These are phyloP conservation scores for Gasteruption jaculator DNA, from an alignment of 2,888 invertebrate species.

Conservation along the genomic window DNA sequence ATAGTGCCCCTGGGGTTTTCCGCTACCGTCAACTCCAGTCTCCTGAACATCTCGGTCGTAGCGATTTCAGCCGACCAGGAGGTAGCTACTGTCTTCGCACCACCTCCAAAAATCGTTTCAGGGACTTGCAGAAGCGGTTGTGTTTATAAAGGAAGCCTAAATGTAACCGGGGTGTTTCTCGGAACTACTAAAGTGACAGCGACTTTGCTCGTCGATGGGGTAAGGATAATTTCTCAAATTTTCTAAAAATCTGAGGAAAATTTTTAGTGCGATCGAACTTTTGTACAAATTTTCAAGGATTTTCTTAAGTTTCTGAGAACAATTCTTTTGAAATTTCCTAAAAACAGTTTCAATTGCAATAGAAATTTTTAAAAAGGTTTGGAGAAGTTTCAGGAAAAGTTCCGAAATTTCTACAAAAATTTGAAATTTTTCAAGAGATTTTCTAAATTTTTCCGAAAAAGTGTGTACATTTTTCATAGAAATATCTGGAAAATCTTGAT, in stretches of 20 bases:
- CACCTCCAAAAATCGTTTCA: neutral
- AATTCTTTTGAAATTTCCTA: too few species aligned
- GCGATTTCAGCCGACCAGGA: constrained; percentile 26
- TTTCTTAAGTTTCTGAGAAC: neutral
- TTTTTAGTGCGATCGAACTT: neutral
- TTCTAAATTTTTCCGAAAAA: neutral
- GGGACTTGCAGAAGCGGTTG: too few species aligned
- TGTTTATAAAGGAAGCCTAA: constrained; percentile 43
- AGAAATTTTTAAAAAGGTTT: too few species aligned
- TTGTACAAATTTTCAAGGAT: neutral
- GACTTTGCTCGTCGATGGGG: constrained; percentile 21
- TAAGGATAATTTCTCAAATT: constrained; percentile 18
- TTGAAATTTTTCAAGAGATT: neutral
- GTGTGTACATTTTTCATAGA: neutral
- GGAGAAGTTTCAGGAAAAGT: too few species aligned
- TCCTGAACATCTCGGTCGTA: constrained; percentile 21
- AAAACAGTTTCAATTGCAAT: too few species aligned
- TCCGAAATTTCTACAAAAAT: too few species aligned
- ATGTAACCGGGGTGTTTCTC: constrained; percentile 54
- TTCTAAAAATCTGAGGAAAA: too few species aligned
- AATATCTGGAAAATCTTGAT: constrained; percentile 3
- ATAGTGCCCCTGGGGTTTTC: constrained; percentile 50
- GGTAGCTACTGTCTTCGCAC: constrained; percentile 24
- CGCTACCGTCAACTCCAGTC: constrained; percentile 34
- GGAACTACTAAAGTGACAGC: constrained; percentile 47